A percentile compares a stretch with the other conserved stretches of the same genome.
phyloP scores from a whole-genome alignment of 2,113 vertebrate species.

The Microcebus murinus region DNA sequence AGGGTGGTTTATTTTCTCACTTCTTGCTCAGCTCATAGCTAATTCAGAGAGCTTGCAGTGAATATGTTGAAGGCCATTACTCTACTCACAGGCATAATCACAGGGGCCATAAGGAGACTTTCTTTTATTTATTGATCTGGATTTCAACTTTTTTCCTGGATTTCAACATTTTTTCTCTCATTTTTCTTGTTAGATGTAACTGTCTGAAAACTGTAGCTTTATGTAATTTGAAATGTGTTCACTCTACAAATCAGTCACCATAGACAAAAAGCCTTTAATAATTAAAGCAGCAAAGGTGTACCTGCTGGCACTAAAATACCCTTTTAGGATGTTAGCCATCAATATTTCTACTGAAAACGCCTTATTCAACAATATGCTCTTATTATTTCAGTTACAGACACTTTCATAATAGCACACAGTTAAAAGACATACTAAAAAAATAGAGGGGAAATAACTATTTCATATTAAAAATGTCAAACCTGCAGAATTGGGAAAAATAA shows the following conservation, averaged over 20 bases:
- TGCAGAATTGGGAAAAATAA: not conserved
- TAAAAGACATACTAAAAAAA: slow-evolving; percentile 43
- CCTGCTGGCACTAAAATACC: slow-evolving; percentile 7
- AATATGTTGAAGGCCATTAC: not conserved
- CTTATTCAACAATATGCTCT: slow-evolving; percentile 17
- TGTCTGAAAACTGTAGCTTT: slow-evolving; percentile 29
- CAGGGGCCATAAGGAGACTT: not conserved
- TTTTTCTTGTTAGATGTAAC: slow-evolving; percentile 49
- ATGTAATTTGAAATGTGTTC: slow-evolving; percentile 62
- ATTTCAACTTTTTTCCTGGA: not conserved
- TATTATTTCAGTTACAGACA: slow-evolving; percentile 25
- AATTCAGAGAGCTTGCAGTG: not conserved
- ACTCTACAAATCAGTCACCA: slow-evolving; percentile 1
- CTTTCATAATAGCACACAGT: not conserved
- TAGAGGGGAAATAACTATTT: not conserved
- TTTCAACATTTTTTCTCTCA: not conserved
- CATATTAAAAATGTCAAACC: not conserved
- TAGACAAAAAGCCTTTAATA: slow-evolving; percentile 18
- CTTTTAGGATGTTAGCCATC: not conserved
- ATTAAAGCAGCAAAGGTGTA: slow-evolving; percentile 28
- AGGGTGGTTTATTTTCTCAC: not conserved
- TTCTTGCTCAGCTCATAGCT: not conserved
- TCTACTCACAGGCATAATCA: not conserved
- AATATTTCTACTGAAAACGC: slow-evolving; percentile 56
- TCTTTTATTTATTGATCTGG: not conserved